Base-by-base conservation (phyloP, 2,797 vertebrate genomes). In the Sardinella longiceps region DNA sequence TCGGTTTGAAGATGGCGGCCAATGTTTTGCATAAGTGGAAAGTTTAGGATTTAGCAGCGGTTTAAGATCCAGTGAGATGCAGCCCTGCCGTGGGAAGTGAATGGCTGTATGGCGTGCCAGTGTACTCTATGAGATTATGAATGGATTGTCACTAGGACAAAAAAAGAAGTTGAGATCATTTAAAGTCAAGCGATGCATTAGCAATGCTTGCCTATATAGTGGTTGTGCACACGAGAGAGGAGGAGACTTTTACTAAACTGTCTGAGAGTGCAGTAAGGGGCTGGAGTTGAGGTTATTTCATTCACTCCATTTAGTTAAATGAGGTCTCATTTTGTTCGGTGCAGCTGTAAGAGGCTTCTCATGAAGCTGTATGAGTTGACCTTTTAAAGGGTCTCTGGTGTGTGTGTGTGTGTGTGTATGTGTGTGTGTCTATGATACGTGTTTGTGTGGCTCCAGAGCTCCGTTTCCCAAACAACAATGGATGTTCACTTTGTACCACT, bases 1-100 rank as follows among this genome's bases (percentile, higher is more conserved):
- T 46, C 60, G 70, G 74, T 86, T 66, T 39, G 74, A 83, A 48
- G 80, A 33, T 28, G 45, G 39, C 80, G 1, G 82, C 15, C 25
- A 1, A 50, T 82, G 50, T 63, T 89, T 86, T 58, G n/a, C 7
- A 74, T 80, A 87, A 66, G 83, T 85, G 81, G 51, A 80, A 39
- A 83, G 37, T 45, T 11, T 43, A 82, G n/a, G 81, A 87, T 87
- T 80, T 82, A 83, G 70, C 70, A 43, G 30, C 20, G 50, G 80
- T 85, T 86, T 82, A 70, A 81, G 37, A 84, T 39, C 45, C 45
- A 37, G 53, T 83, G n/a, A n/a, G n/a, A 77, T 39, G 7, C 37
- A 39, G 70, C 70, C 70, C 37, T 39, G 70, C 66, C 30, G 66
- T 74, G 70, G 70, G 37, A 77, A 77, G 14, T 14, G 14, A 33